phyloP scores from a whole-genome alignment of 2,888 invertebrate species.

The Leptinotarsa peninsularis region DNA sequence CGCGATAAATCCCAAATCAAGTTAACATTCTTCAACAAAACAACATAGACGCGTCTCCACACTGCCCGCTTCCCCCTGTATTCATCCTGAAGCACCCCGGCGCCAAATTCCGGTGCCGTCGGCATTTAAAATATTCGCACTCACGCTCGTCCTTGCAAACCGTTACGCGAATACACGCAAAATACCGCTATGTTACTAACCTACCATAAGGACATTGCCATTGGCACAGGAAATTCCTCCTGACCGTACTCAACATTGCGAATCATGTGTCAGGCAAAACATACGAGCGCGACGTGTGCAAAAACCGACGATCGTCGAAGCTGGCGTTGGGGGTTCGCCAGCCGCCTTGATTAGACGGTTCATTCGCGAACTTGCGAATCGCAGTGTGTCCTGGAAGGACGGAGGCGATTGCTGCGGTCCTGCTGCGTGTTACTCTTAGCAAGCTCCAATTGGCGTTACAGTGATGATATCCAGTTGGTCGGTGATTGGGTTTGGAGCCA shows the following conservation, averaged over 20 bases:
- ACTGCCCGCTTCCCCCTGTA: neutral
- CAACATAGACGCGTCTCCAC: neutral
- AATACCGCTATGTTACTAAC: slow-evolving; percentile 63
- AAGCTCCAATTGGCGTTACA: neutral
- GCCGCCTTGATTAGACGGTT: slow-evolving; percentile 35
- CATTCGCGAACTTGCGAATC: slow-evolving; percentile 59
- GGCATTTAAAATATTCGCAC: slow-evolving; percentile 19
- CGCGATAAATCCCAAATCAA: neutral
- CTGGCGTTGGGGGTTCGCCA: slow-evolving; percentile 42
- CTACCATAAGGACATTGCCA: slow-evolving; percentile 65
- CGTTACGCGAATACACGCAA: slow-evolving; percentile 56
- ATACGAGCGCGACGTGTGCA: slow-evolving; percentile 58
- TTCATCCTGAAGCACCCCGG: slow-evolving; percentile 1
- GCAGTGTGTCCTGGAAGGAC: slow-evolving; percentile 32
- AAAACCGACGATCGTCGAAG: slow-evolving; percentile 61
- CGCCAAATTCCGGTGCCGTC: slow-evolving; percentile 14
- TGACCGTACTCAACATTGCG: slow-evolving; percentile 65
- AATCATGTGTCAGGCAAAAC: slow-evolving; percentile 59
- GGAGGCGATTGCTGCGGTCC: neutral
- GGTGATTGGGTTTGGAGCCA: neutral
- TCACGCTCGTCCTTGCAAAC: slow-evolving; percentile 49
- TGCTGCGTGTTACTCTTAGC: slow-evolving; percentile 5
- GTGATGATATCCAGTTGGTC: slow-evolving; percentile 11
- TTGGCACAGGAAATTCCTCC: slow-evolving; percentile 58
- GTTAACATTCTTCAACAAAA: neutral